phyloP scores from a whole-genome alignment of 2,797 vertebrate genomes.

The Setipinna tenuifilis region DNA sequence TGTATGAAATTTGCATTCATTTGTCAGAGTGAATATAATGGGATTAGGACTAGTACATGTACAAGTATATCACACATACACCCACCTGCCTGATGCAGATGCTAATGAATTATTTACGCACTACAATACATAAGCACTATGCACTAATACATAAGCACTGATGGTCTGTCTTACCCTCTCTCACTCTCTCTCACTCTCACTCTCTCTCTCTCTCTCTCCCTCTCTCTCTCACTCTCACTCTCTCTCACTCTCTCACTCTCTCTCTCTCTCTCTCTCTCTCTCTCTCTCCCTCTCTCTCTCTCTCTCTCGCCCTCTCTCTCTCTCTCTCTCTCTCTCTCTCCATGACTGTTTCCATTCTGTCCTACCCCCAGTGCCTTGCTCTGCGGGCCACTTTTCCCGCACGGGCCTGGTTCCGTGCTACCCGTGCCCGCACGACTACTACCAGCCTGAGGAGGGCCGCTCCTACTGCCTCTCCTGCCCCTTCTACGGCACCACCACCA shows the following conservation, averaged over 20 bases:
- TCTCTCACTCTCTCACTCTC: background rate
- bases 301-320: background rate
- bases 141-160: background rate
- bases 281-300: background rate
- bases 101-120: background rate
- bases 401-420: constrained; percentile 92
- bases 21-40: background rate
- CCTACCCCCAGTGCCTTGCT: constrained; percentile 84
- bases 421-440: constrained; percentile 94
- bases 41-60: background rate
- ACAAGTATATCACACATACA: background rate
- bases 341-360: background rate
- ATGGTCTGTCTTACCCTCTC: background rate
- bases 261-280: constrained; percentile 11
- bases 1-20: background rate
- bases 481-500: constrained; percentile 93
- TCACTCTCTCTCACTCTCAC: background rate
- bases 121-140: background rate
- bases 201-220: constrained; percentile 10
- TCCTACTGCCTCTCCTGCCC: constrained; percentile 96
- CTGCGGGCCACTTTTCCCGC: constrained; percentile 91
- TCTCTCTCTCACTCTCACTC: background rate
- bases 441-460: constrained; percentile 90
- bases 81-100: background rate
- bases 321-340: constrained; percentile 11